Base-by-base conservation (phyloP, 2,113 vertebrate genomes). In the Piliocolobus tephrosceles region DNA sequence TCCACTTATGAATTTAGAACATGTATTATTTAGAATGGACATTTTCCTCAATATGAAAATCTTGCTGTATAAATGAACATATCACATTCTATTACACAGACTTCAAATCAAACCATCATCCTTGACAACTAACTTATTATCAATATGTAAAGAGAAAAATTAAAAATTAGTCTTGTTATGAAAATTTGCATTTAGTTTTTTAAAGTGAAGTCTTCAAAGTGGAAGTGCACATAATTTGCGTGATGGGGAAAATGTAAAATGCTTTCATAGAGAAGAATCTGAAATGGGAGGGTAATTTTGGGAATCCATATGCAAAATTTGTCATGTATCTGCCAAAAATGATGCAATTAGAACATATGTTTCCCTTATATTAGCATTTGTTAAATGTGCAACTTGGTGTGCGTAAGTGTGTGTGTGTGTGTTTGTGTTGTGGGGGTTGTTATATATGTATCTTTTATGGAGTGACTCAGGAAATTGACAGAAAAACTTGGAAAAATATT, bases 401-500 rank as follows among this genome's bases (percentile, higher is more conserved):
- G 6, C 35, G 1, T 72, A 7, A 43, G 27, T 12, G 14, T 61
- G 3, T 93, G 25, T 88, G 20, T 13, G 14, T 61, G 3, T 93
- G 25, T 88, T 16, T 52, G 27, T 30, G 13, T 30, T 57, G 32
- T 30, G 2, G 38, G 13, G 3, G 8, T 8, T 52, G 4, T 81
- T 84, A 58, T 32, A 85, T 50, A 52, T 91, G 5, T 43, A 75
- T 68, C 88, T 95, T 66, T 94, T 88, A 80, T 64, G 82, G 11
- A 84, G 2, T 72, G 14, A 84, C 40, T 94, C 22, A 57, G 50
- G 18, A 97, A 93, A 80, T 40, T 92, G 40, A 84, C 73, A 84
- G 38, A 90, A 97, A 88, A 96, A 66, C 12, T 81, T 91, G 64
- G 58, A 45, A 95, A 93, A 96, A 84, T 88, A 85, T 72, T 85